Conservation (phyloP, 2,113 vertebrate species). For the Bolborhynchus lineola region DNA sequence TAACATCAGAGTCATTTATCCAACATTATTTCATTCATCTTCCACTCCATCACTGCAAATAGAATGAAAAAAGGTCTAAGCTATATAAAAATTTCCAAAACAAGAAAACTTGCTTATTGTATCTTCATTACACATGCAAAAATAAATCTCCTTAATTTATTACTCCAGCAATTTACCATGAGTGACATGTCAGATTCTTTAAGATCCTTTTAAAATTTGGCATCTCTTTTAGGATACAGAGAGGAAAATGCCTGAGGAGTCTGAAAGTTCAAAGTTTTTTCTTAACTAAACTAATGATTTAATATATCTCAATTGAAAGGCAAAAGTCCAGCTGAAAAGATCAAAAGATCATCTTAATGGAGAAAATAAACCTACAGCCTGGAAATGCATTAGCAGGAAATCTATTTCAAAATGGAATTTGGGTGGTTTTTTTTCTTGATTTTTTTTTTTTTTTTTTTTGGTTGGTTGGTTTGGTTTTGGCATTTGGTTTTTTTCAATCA, state of each 20-base stretch:
- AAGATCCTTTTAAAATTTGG: neutral
- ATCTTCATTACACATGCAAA: constrained; percentile 36
- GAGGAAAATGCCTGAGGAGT: neutral
- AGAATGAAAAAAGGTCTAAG: constrained; percentile 64
- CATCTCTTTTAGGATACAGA: neutral
- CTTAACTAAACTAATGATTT: neutral
- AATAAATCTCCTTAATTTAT: constrained; percentile 28
- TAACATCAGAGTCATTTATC: constrained; percentile 66
- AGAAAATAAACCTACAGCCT: neutral
- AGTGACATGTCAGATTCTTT: neutral
- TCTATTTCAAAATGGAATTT: neutral
- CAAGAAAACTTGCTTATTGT: constrained; percentile 60
- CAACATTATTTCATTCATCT: constrained; percentile 73
- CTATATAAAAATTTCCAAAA: constrained; percentile 64
- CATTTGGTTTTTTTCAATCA: neutral
- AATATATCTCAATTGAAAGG: neutral
- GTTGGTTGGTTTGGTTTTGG: too few relatives aligned
- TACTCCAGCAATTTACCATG: constrained; percentile 10
- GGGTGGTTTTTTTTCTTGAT: neutral
- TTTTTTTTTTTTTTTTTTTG: too few relatives aligned
- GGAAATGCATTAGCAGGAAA: neutral
- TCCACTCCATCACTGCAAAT: constrained; percentile 65
- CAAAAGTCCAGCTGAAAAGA: neutral
- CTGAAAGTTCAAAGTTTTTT: neutral
- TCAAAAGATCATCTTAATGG: neutral